These are phyloP conservation scores for Timema cristinae DNA, from an alignment of 2,888 invertebrate species.

Conservation along the genomic window DNA sequence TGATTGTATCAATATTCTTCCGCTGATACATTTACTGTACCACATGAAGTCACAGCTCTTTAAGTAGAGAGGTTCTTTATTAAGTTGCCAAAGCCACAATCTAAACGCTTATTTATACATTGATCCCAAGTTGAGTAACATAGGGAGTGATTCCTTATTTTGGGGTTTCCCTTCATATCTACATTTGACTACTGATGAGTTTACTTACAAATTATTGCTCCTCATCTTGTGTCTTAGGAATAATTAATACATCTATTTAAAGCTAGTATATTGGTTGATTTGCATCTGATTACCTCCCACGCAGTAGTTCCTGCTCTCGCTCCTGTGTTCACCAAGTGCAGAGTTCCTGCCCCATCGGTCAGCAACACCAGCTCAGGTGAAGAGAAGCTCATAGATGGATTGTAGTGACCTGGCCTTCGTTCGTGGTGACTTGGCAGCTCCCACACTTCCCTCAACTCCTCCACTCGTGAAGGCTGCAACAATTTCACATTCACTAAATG, in stretches of 20 bases:
- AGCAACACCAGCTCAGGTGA: constrained; percentile 58
- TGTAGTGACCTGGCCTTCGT: constrained; percentile 57
- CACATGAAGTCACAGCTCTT: too few species aligned
- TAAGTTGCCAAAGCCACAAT: too few species aligned
- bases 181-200: too few species aligned
- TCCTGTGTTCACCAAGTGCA: constrained; percentile 61
- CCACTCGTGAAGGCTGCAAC: constrained; percentile 47
- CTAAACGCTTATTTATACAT: too few species aligned
- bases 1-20: too few species aligned
- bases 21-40: too few species aligned
- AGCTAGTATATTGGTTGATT: background rate
- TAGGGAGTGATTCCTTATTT: too few species aligned
- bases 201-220: too few species aligned
- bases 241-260: background rate
- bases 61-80: too few species aligned
- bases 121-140: too few species aligned
- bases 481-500: background rate
- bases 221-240: background rate
- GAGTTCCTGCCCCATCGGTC: constrained; percentile 64
- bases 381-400: constrained; percentile 63
- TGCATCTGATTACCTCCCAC: constrained; percentile 37
- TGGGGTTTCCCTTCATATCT: too few species aligned
- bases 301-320: constrained; percentile 32
- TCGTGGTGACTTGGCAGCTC: constrained; percentile 50
- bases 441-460: constrained; percentile 50